These are phyloP conservation scores for Chesias legatella DNA, from an alignment of 2,888 invertebrate genomes.

Conservation along the genomic window DNA sequence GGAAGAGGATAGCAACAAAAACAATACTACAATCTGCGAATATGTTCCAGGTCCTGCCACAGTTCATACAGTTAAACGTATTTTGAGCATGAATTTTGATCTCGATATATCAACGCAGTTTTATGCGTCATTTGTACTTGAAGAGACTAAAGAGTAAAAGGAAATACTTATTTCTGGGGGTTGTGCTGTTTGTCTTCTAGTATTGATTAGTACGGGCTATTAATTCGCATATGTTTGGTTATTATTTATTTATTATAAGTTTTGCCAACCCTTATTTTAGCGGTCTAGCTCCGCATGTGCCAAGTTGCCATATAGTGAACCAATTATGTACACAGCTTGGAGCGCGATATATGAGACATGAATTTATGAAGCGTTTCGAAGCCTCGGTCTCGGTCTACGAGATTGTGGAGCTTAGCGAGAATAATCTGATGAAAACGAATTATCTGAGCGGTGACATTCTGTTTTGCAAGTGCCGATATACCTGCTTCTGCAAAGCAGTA, in stretches of 20 bases:
- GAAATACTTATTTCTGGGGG: too few relatives aligned
- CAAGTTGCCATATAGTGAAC: conserved; percentile 45
- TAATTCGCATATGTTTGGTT: too few relatives aligned
- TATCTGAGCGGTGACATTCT: neutral
- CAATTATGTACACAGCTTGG: conserved; percentile 62
- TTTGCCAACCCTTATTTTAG: conserved; percentile 15
- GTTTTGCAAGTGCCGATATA: neutral
- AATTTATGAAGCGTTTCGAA: conserved; percentile 36
- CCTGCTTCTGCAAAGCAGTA: conserved; percentile 1
- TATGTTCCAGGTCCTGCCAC: too few relatives aligned
- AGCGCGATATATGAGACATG: conserved; percentile 48
- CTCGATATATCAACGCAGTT: too few relatives aligned
- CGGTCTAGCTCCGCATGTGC: conserved; percentile 30
- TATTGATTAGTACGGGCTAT: too few relatives aligned
- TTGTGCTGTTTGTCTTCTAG: too few relatives aligned
- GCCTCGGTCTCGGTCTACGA: conserved; percentile 6
- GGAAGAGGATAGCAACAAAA: too few relatives aligned
- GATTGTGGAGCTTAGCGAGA: conserved; percentile 5
- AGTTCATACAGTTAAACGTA: too few relatives aligned
- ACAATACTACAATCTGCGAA: too few relatives aligned
- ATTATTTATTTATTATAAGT: neutral
- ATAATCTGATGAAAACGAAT: conserved; percentile 6
- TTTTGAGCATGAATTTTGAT: too few relatives aligned
- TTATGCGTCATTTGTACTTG: too few relatives aligned
- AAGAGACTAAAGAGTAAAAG: too few relatives aligned